Percentiles rank a stretch among this genome's conserved stretches.
Evolutionary conservation across 35 echinoderm and acorn worm genomes (phyloP).

Genomic region (Lytechinus variegatus): DNA sequence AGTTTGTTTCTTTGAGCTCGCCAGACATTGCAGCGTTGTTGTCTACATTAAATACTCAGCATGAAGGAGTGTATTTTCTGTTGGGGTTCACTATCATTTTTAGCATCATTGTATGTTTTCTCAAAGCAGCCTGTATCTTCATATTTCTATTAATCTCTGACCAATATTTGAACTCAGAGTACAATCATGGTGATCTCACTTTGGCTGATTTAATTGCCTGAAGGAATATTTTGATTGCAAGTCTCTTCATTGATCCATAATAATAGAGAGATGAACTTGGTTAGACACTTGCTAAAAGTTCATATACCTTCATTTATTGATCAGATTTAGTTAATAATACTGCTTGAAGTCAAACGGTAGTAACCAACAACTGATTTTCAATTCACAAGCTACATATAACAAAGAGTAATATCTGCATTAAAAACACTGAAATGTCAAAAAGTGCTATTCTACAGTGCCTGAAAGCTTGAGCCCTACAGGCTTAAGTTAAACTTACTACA

Average conservation of each 20-base stretch:
- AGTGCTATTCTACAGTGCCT: too few species aligned
- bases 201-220: background rate
- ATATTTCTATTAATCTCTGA: background rate
- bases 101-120: too few species aligned
- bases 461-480: too few species aligned
- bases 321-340: background rate
- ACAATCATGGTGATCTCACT: background rate
- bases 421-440: too few species aligned
- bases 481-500: too few species aligned
- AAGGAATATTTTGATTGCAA: background rate
- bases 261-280: background rate
- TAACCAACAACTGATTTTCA: background rate
- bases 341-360: background rate
- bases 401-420: too few species aligned
- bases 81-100: too few species aligned
- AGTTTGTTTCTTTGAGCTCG: too few species aligned
- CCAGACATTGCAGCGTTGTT: too few species aligned
- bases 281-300: background rate
- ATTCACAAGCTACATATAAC: too few species aligned
- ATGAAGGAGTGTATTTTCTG: too few species aligned
- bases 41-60: too few species aligned
- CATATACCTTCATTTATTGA: background rate
- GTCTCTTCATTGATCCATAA: background rate
- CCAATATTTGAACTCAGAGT: background rate
- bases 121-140: background rate